Percentiles rank a stretch among this genome's conserved stretches.
Conservation (phyloP, 2,113 vertebrate species). For the Cavia porcellus region DNA sequence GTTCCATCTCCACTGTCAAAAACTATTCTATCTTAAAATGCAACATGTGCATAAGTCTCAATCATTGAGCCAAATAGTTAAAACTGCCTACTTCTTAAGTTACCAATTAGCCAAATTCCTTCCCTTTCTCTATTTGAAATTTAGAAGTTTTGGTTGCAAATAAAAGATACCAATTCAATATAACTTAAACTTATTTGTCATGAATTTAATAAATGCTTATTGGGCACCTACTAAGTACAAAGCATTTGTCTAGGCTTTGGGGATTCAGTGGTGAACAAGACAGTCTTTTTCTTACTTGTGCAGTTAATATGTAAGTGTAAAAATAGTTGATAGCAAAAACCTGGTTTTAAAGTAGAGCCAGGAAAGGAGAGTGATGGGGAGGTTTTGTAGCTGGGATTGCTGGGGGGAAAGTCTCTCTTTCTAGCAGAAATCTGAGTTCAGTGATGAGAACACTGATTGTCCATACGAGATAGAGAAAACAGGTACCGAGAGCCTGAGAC, state of each 20-base stretch:
- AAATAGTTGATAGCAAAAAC: background rate
- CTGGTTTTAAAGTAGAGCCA: background rate
- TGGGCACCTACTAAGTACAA: background rate
- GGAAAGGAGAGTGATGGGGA: background rate
- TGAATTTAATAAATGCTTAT: background rate
- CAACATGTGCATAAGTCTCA: background rate
- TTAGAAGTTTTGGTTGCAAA: background rate
- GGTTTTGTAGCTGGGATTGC: background rate
- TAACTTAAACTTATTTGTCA: slow-evolving; percentile 17
- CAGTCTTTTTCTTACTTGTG: background rate
- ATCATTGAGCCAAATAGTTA: background rate
- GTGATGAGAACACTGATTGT: background rate
- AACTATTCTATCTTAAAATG: background rate
- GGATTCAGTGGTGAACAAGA: background rate
- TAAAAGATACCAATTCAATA: background rate
- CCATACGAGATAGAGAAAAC: background rate
- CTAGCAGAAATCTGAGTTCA: background rate
- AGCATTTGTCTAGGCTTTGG: background rate
- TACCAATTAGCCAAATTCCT: background rate
- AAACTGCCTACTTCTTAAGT: background rate
- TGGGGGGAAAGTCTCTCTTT: background rate
- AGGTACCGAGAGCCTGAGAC: background rate
- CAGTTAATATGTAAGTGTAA: background rate
- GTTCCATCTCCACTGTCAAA: background rate
- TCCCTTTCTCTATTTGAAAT: slow-evolving; percentile 44